Evolutionary conservation across 2,113 vertebrate genomes (phyloP).

Genomic region (Pterocles gutturalis): DNA sequence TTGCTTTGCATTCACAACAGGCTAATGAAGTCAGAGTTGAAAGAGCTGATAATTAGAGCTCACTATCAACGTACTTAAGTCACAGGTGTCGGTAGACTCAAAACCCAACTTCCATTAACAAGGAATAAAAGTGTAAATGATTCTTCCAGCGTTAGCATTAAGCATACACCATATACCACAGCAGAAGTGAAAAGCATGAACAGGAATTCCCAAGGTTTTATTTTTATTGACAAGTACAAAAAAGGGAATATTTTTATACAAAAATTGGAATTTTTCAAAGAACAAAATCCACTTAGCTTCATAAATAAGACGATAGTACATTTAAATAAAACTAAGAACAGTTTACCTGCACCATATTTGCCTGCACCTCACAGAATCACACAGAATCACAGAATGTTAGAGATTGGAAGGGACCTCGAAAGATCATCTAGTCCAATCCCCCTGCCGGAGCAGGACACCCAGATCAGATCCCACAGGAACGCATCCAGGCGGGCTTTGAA

Average conservation of each 20-base stretch:
- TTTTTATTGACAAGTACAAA: background rate
- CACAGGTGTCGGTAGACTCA: background rate
- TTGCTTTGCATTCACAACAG: background rate
- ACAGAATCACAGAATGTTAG: too few relatives aligned
- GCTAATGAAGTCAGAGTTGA: background rate
- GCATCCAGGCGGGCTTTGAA: too few relatives aligned
- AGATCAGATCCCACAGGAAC: too few relatives aligned
- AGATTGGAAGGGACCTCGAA: too few relatives aligned
- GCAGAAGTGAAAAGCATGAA: background rate
- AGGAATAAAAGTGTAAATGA: background rate
- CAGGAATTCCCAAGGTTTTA: background rate
- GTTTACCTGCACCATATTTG: too few relatives aligned
- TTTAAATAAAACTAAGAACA: background rate
- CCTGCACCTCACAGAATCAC: too few relatives aligned
- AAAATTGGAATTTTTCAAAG: accelerated
- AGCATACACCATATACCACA: background rate
- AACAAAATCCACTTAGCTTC: background rate
- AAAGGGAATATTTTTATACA: accelerated
- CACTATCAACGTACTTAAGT: accelerated
- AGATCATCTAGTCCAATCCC: too few relatives aligned
- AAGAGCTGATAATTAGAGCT: accelerated
- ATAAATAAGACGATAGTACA: background rate
- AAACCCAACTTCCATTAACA: background rate
- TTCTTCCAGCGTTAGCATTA: background rate
- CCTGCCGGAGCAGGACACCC: too few relatives aligned